Conservation (phyloP, 2,797 vertebrate species). For the Macroramphosus scolopax region DNA sequence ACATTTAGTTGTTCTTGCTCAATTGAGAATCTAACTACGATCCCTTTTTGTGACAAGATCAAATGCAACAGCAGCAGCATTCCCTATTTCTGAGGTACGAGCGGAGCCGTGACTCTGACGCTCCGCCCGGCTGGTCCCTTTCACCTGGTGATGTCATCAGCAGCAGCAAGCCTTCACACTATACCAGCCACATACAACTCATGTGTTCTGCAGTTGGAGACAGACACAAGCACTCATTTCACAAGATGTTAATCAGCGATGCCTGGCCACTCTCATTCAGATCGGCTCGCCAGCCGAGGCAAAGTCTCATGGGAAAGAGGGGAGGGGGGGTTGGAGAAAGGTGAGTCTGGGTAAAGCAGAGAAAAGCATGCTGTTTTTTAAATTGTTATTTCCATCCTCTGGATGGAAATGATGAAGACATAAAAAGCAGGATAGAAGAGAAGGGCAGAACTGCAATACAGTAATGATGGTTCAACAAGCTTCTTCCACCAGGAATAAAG, state of each 20-base stretch:
- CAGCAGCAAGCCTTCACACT: constrained; percentile 31
- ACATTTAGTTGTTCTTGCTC: constrained; percentile 9
- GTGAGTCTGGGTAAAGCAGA: too few species aligned
- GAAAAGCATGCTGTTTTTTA: too few species aligned
- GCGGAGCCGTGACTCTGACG: constrained; percentile 26
- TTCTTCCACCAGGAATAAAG: neutral
- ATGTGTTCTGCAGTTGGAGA: constrained; percentile 42
- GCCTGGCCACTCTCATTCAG: constrained; percentile 31
- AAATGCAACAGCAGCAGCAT: constrained; percentile 9
- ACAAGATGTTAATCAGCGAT: constrained; percentile 56
- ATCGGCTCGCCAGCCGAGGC: constrained; percentile 26
- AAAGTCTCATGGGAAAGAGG: constrained; percentile 22
- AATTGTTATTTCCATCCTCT: neutral
- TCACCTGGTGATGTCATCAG: constrained; percentile 36
- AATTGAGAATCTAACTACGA: constrained; percentile 20
- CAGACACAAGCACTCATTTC: constrained; percentile 53
- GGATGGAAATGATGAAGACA: constrained; percentile 1
- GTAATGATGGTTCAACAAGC: neutral
- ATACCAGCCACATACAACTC: constrained; percentile 34
- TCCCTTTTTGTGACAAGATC: constrained; percentile 23
- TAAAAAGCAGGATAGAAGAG: neutral
- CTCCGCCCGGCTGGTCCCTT: constrained; percentile 30
- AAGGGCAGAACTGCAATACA: neutral
- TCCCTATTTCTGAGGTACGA: constrained; percentile 42
- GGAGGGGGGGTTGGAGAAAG: neutral